These are phyloP conservation scores for Pavo muticus DNA, from an alignment of 2,113 vertebrate species.

Conservation along the genomic window DNA sequence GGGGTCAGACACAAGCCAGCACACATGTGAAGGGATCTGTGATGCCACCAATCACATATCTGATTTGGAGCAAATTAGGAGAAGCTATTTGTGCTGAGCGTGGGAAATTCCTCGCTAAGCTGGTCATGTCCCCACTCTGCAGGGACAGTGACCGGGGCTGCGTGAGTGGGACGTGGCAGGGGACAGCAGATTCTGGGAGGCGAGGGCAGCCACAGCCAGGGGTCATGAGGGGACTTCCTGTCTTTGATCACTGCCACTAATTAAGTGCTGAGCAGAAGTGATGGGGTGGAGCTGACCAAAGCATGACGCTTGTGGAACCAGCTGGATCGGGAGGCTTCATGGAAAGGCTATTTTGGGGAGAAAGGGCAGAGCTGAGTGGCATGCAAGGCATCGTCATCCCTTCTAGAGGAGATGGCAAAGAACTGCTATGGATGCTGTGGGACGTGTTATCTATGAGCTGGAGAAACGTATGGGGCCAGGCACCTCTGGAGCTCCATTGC, in stretches of 20 bases:
- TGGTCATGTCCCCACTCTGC: rapidly evolving
- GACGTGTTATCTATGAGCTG: background rate
- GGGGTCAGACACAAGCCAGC: background rate
- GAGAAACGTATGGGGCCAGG: background rate
- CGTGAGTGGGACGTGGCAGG: background rate
- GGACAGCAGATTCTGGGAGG: background rate
- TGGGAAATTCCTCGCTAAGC: background rate
- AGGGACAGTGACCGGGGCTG: rapidly evolving
- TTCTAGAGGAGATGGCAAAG: background rate
- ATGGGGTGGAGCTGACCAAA: background rate
- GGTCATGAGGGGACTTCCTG: background rate
- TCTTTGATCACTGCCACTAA: background rate
- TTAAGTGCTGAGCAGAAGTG: background rate
- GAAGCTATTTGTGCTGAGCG: background rate
- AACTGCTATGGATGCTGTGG: background rate
- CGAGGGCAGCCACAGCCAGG: background rate
- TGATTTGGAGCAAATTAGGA: constrained; percentile 6
- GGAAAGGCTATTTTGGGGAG: background rate
- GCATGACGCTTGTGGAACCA: background rate
- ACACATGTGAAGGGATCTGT: rapidly evolving
- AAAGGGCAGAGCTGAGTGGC: background rate
- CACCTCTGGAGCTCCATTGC: background rate
- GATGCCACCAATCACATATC: background rate
- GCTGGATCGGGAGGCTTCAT: background rate
- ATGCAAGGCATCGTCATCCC: background rate